Evolutionary conservation across 2,113 vertebrate genomes (phyloP).

Genomic region (Illadopsis cleaveri): DNA sequence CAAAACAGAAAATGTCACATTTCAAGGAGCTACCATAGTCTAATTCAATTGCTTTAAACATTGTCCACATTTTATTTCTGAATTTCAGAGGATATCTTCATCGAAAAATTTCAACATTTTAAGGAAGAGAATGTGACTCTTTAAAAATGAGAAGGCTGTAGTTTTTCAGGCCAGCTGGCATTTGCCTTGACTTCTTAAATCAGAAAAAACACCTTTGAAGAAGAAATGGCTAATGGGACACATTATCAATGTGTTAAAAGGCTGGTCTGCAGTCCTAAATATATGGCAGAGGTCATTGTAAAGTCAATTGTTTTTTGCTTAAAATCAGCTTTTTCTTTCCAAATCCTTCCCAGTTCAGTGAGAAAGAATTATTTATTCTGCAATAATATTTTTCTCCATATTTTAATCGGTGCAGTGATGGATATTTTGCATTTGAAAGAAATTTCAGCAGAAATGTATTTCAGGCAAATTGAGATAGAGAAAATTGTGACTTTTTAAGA

Average conservation of each 20-base stretch:
- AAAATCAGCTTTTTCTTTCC: neutral
- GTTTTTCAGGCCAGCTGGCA: neutral
- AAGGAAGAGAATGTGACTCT: neutral
- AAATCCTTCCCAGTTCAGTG: neutral
- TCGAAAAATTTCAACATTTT: neutral
- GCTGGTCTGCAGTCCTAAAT: neutral
- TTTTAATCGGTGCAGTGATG: neutral
- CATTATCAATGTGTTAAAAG: neutral
- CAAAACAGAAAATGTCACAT: neutral
- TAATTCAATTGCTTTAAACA: neutral
- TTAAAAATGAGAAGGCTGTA: neutral
- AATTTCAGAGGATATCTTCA: neutral
- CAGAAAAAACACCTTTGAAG: neutral
- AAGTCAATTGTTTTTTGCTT: neutral
- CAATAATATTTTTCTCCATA: neutral
- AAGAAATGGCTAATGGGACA: neutral
- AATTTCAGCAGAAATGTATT: neutral
- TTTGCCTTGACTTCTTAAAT: neutral
- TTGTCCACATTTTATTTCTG: neutral
- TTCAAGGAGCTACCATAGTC: neutral
- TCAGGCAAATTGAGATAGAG: neutral
- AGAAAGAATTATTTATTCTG: neutral
- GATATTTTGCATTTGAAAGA: constrained; percentile 1
- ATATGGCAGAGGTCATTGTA: neutral
- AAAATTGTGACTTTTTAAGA: neutral